Evolutionary conservation across 1,140 invertebrate genomes (phyloP).

Genomic region (Elymnias hypermnestra): DNA sequence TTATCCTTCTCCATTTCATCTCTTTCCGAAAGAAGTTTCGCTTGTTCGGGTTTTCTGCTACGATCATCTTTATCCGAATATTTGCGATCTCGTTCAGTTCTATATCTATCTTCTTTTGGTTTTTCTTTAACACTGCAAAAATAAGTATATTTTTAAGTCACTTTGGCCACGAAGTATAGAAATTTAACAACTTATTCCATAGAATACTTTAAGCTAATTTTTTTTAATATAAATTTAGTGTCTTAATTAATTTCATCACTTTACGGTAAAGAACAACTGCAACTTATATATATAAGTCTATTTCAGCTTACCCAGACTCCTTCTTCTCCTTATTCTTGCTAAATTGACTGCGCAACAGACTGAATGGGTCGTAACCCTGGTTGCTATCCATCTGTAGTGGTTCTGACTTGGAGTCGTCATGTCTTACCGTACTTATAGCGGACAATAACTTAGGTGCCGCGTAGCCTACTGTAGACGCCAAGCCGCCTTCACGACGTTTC

Average conservation of each 20-base stretch:
- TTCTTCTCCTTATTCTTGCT: conserved; percentile 36
- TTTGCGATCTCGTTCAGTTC: conserved; percentile 26
- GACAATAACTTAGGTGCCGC: conserved; percentile 29
- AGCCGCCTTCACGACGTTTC: conserved; percentile 34
- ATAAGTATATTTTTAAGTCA: too few relatives aligned
- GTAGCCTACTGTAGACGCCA: conserved; percentile 31
- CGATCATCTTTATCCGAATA: conserved; percentile 16
- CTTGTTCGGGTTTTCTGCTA: not conserved
- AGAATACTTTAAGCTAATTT: too few relatives aligned
- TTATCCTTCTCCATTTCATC: conserved; percentile 1
- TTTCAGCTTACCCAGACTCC: conserved; percentile 19
- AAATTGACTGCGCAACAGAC: conserved; percentile 48
- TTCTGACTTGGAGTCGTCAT: not conserved
- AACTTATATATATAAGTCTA: too few relatives aligned
- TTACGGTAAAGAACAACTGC: too few relatives aligned
- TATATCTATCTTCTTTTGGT: conserved; percentile 27
- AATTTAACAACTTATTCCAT: too few relatives aligned
- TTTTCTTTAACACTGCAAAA: conserved; percentile 14
- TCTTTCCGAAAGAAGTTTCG: conserved; percentile 6
- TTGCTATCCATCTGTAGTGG: not conserved
- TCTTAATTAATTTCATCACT: too few relatives aligned
- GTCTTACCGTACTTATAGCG: conserved; percentile 18
- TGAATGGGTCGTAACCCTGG: conserved; percentile 47
- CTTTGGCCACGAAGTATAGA: too few relatives aligned
- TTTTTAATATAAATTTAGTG: too few relatives aligned